Evolutionary conservation across 1,140 invertebrate species (phyloP), one percentile per base, ranked within the genome.

Genomic region (Brevipalpus yothersi): DNA sequence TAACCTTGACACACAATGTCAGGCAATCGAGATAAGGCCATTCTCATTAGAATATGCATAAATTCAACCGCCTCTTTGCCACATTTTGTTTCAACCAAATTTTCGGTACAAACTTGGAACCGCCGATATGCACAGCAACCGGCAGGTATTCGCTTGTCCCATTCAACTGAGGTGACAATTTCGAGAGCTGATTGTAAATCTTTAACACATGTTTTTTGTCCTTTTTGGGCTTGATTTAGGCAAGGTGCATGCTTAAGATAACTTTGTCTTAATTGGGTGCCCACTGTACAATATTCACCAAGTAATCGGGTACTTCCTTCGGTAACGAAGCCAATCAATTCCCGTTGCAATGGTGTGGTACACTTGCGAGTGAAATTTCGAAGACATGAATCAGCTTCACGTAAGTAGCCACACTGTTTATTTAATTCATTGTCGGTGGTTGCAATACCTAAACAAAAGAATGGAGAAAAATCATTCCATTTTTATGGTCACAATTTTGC

Each of bases 161-260:
- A 68, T 49, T 67, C 62, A 15, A 64, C 62, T n/a, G 60, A 59
- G n/a, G 63, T 47, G 13, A 67, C 45, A 40, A 58, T 56, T 60
- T 68, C 67, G 9, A 67, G 49, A 8, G 64, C 66, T 39, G 61
- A 63, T 62, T 68, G 66, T 17, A 68, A 58, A 51, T 67, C 66
- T 42, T 64, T 66, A 19, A 68, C 58, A 53, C 67, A 68, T 23
- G 45, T 64, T 65, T 49, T 65, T n/a, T 66, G 42, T n/a, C 58
- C 56, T 40, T 63, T 63, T n/a, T 62, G 62, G 9, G 66, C 63
- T 43, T 65, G 59, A 17, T 65, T 64, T 1, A 67, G 57, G 56
- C 66, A 67, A 2, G 63, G 58, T 7, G 66, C 65, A 41, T 67
- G 66, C 54, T 67, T 66, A 41, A 67, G 55, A 45, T 67, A 67